Percentiles rank a stretch among this genome's conserved stretches.
These are phyloP conservation scores for Synchiropus splendidus DNA, from an alignment of 2,113 vertebrate species.

Conservation along the genomic window DNA sequence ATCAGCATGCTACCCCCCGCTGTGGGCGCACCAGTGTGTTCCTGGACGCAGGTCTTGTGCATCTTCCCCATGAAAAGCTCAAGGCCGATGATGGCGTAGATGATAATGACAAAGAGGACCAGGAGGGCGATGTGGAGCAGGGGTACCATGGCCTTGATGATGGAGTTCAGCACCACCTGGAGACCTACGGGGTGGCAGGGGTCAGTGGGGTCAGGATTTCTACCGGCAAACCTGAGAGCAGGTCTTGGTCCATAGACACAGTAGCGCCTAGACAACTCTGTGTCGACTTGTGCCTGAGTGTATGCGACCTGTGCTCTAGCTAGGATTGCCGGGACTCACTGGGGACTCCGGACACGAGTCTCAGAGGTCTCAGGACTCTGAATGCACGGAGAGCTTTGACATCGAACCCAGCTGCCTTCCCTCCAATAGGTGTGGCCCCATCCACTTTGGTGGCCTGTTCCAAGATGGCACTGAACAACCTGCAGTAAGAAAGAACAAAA, in stretches of 20 bases:
- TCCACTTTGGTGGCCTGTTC: conserved; percentile 98
- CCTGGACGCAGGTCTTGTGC: conserved; percentile 88
- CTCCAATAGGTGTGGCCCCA: conserved; percentile 86
- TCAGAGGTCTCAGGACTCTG: conserved; percentile 86
- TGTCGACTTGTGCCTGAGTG: too few species aligned
- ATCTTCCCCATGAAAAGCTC: conserved; percentile 99
- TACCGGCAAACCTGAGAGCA: too few species aligned
- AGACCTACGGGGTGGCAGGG: conserved; percentile 72
- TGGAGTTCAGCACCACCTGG: conserved; percentile 98
- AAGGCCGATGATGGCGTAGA: conserved; percentile 97
- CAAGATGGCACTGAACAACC: conserved; percentile 98
- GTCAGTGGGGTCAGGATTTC: background rate
- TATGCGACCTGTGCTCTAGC: background rate
- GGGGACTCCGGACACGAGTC: conserved; percentile 95
- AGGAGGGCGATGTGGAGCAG: conserved; percentile 95
- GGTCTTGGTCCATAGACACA: too few species aligned
- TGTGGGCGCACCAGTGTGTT: conserved; percentile 62
- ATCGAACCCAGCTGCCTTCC: conserved; percentile 94
- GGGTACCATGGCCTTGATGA: conserved; percentile 99
- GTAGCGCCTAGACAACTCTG: too few species aligned
- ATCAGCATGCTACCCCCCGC: too few species aligned
- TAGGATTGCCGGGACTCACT: conserved; percentile 76
- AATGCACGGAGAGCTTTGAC: conserved; percentile 96
- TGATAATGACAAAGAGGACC: conserved; percentile 97
- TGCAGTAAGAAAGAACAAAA: conserved; percentile 41